A percentile compares a stretch with the other conserved stretches of the same genome.
phyloP scores from a whole-genome alignment of 2,113 vertebrate genomes.

The Hyaena hyaena region DNA sequence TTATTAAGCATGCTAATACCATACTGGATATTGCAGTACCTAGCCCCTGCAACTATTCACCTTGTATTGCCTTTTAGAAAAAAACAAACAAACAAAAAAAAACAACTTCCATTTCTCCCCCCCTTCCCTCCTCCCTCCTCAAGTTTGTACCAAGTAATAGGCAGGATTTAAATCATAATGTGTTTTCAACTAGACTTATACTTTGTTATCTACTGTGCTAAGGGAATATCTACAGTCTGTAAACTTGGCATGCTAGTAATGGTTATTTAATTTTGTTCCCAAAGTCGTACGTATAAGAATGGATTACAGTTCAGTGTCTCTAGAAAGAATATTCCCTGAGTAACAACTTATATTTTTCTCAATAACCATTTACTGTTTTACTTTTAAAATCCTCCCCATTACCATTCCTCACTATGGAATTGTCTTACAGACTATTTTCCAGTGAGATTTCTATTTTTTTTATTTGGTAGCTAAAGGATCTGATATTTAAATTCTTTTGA shows the following conservation, averaged over 20 bases:
- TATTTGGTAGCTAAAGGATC: not conserved
- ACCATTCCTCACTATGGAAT: not conserved
- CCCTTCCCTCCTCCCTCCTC: not conserved
- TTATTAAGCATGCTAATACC: not conserved
- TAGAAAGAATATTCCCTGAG: not conserved
- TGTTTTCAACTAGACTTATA: not conserved
- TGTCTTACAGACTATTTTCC: not conserved
- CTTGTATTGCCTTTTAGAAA: not conserved
- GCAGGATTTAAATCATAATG: not conserved
- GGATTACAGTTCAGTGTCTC: not conserved
- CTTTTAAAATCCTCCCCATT: not conserved
- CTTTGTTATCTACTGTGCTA: not conserved
- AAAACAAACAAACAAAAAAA: not conserved
- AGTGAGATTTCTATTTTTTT: not conserved
- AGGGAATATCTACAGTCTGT: not conserved
- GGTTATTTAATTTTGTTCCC: not conserved
- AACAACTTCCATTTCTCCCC: not conserved
- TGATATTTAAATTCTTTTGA: constrained; percentile 24
- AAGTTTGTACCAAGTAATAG: not conserved
- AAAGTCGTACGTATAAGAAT: not conserved
- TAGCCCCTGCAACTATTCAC: not conserved
- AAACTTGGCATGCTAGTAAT: not conserved
- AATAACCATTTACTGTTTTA: not conserved
- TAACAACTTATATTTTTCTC: not conserved
- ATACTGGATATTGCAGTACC: not conserved